Percentiles rank a stretch among this genome's conserved stretches.
Evolutionary conservation across 2,888 invertebrate species (phyloP).

Genomic region (Fragum whitleyi): DNA sequence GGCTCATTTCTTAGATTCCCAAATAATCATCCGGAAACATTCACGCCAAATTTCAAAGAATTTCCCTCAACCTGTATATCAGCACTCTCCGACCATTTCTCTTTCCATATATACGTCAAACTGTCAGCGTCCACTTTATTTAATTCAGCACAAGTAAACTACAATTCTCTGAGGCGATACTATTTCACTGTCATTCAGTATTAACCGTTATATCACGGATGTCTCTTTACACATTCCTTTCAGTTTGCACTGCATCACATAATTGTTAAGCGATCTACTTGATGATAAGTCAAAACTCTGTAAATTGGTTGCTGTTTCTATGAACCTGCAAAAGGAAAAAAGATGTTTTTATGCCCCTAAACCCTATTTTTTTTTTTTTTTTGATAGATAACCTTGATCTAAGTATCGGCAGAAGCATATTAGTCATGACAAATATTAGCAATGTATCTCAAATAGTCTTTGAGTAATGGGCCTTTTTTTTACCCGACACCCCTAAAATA

Average conservation of each 20-base stretch:
- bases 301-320: conserved; percentile 66
- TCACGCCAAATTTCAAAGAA: neutral
- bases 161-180: conserved; percentile 63
- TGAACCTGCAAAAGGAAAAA: conserved; percentile 73
- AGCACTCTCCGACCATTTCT: neutral
- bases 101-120: neutral
- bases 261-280: conserved; percentile 72
- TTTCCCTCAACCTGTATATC: neutral
- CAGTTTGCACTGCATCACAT: conserved; percentile 67
- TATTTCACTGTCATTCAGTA: conserved; percentile 70
- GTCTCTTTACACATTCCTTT: conserved; percentile 51
- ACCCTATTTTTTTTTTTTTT: too few species aligned
- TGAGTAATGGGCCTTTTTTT: too few species aligned
- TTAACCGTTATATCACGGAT: conserved; percentile 67
- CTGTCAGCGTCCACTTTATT: neutral
- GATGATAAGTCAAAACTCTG: conserved; percentile 68
- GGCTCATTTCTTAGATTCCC: too few species aligned
- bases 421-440: too few species aligned
- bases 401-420: too few species aligned
- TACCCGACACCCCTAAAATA: too few species aligned
- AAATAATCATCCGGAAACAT: neutral
- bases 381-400: too few species aligned
- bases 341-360: too few species aligned
- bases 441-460: too few species aligned
- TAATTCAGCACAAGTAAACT: neutral